Evolutionary conservation across 2,113 vertebrate species (phyloP).

Genomic region (Apaloderma vittatum): DNA sequence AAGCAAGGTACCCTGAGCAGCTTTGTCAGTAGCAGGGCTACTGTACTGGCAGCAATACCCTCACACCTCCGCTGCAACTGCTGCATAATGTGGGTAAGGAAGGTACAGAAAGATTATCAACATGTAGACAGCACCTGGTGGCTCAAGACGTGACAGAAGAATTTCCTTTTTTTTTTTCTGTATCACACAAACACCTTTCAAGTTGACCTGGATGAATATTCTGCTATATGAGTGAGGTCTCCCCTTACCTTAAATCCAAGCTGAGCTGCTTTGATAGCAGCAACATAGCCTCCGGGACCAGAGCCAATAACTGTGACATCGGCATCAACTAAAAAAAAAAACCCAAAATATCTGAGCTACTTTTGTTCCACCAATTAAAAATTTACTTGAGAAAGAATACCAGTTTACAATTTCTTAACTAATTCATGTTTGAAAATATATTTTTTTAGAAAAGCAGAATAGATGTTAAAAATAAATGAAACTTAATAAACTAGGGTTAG

Average conservation of each 20-base stretch:
- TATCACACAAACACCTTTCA: not conserved
- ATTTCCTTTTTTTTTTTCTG: not conserved
- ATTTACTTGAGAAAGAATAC: not conserved
- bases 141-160: not conserved
- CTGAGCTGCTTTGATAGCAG: conserved; percentile 97
- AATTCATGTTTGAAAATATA: not conserved
- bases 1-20: not conserved
- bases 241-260: conserved; percentile 94
- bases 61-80: not conserved
- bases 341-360: not conserved
- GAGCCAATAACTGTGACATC: conserved; percentile 97
- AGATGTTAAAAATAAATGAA: not conserved
- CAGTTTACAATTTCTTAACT: not conserved
- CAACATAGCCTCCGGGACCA: conserved; percentile 96
- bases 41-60: not conserved
- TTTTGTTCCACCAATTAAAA: not conserved
- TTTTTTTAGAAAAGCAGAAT: not conserved
- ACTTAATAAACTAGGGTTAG: not conserved
- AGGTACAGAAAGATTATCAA: not conserved
- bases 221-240: not conserved
- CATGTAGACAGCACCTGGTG: not conserved
- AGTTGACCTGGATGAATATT: not conserved
- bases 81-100: not conserved
- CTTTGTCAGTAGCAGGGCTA: not conserved
- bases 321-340: conserved; percentile 86